Evolutionary conservation across 1,140 invertebrate species (phyloP), one percentile per base, ranked within the genome.

Genomic region (Patella vulgata): DNA sequence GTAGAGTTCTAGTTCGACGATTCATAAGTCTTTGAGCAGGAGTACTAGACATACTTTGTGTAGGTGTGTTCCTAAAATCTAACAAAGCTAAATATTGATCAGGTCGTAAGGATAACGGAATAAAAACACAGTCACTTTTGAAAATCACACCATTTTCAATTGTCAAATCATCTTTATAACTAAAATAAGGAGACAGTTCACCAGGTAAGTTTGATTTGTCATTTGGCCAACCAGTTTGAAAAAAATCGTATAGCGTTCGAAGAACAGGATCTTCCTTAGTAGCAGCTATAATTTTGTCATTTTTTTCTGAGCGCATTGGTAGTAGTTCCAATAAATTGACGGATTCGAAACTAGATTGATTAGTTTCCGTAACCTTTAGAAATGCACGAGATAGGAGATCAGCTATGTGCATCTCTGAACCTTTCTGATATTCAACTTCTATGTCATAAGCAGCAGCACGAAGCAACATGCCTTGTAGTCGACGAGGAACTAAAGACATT

Each of bases 31-130:
- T 44, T 25, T 46, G 39, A 28, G 51, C 30, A 36, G 51, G 51
- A 17, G 30, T 36, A 12, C n/a, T 4, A 36, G 9, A 12, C 1
- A 55, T 14, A 12, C 36, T 39, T 40, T 42, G 31, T 0, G 42
- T 55, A 21, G 21, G n/a, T 28, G 55, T 46, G 27, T 57, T 57
- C 5, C 55, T 6, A n/a, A n/a, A n/a, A n/a, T n/a, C n/a, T n/a
- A n/a, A n/a, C n/a, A n/a, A n/a, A n/a, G n/a, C n/a, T n/a, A 30
- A 31, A 57, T 12, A 31, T 27, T 30, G 46, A 39, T 17, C 44
- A 36, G 9, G 55, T 27, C 42, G 19, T 43, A 39, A 4, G 23
- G 44, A 33, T 3, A 9, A 25, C 21, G 56, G 56, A 23, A 56
- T 48, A 4, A 47, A 12, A 33, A 48, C 17, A 12, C 39, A 47